Evolutionary conservation across 2,888 invertebrate genomes (phyloP), one percentile per base, ranked within the genome.

Genomic region (Lampropteryx suffumata): DNA sequence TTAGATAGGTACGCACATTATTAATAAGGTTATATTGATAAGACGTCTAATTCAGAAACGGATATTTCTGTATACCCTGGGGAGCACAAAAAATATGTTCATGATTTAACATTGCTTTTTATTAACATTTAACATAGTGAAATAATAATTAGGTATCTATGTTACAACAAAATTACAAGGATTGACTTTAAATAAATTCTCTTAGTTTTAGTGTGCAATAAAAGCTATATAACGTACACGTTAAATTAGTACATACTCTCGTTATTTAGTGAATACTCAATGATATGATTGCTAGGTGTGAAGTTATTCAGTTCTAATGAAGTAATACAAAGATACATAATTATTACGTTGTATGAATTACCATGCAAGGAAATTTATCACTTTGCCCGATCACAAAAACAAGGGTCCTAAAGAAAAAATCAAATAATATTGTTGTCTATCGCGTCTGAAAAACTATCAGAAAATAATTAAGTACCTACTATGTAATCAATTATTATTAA

Each of bases 101-200:
- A 49, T 60, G 49, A 67, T 24, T 24, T 69, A 72, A 72, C 69
- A 64, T 62, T 62, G 59, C 17, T 69, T 73, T 69, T 64, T 55
- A 55, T 50, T 60, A 64, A 63, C 62, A 63, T 63, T 62, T 34
- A 64, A 64, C 63, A 59, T 57, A 34, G 42, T 66, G 68, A 66
- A 67, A 67, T 69, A 64, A 62, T 65, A 55, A 56, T 58, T 56
- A 67, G 61, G 65, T 66, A 59, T 59, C 59, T 62, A 61, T 62
- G 51, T 62, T 73, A 67, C 66, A 67, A 65, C 57, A 55, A 63
- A 59, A 57, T 57, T 59, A 56, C 55, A n/a, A n/a, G n/a, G n/a
- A n/a, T 57, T 50, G 50, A 50, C 45, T 52, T 65, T 62, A 59
- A 57, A 65, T 65, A 55, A 61, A 57, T 67, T 59, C 61, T 62